Base-by-base conservation (phyloP, 1,140 invertebrate species). In the Brachionus asplanchnoidis region DNA sequence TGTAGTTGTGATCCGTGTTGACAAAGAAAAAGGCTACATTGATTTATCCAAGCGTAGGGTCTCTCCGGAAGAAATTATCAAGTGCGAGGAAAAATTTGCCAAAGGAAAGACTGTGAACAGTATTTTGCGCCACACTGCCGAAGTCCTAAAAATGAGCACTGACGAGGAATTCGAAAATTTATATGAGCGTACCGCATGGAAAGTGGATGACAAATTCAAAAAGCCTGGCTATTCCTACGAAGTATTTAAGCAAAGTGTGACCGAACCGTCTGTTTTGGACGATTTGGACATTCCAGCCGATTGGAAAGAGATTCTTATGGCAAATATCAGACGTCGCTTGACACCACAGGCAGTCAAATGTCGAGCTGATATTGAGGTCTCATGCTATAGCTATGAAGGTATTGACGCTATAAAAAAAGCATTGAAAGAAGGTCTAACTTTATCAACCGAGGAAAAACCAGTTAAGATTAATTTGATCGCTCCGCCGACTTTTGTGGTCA, bases 21-120 rank as follows among this genome's bases (percentile, higher is more conserved):
- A 99, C 88, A 97, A 98, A 92, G 96, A 99, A 87, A 99, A 99
- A 93, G 97, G 95, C 95, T 99, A 99, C 88, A 99, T 99, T 90
- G 98, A 99, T 93, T 92, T 99, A 85, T 99, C 97, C 84, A 99
- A 99, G 91, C 92, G 97, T 90, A 93, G 98, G 91, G 98, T 99
- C 0, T 98, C 97, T 8, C 93, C 95, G 2, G 97, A 99, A 91
- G 98, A 99, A 91, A 94, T 98, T 65, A 93, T 97, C 86, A 97
- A 98, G 90, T 99, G 97, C 90, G 98, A 96, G 88, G 97, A 99
- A 89, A 93, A 97, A 88, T 99, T 95, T 91, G 95, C 97, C 0
- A 99, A 98, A 91, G 97, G 97, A 1, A 99, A 99, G 92, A 95
- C 97, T 68, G 97, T 98, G 50, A 87, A 90, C 88, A 99, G 97